phyloP scores from a whole-genome alignment of 2,797 vertebrate species.

The Lerista edwardsae region DNA sequence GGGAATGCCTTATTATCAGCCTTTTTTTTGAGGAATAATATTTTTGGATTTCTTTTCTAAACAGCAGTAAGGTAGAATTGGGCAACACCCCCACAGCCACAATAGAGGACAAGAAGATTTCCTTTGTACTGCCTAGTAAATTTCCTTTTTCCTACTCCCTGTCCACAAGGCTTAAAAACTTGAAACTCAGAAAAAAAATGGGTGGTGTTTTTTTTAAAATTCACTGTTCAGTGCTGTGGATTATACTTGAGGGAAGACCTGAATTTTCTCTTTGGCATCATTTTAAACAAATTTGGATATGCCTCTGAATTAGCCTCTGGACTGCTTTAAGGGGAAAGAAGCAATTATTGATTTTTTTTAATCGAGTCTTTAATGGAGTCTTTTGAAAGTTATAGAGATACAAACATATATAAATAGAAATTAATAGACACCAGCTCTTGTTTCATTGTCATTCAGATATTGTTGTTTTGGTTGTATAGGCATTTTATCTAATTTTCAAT shows the following conservation, averaged over 20 bases:
- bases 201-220: constrained; percentile 78
- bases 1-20: constrained; percentile 61
- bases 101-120: constrained; percentile 89
- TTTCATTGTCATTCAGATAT: constrained; percentile 41
- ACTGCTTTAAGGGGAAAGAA: constrained; percentile 51
- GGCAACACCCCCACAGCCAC: constrained; percentile 87
- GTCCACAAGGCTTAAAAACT: constrained; percentile 86
- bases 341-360: constrained; percentile 67
- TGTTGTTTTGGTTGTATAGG: constrained; percentile 59
- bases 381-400: constrained; percentile 51
- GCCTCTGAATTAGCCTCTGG: constrained; percentile 32
- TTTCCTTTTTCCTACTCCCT: constrained; percentile 91
- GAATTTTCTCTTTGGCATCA: constrained; percentile 65
- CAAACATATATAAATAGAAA: constrained; percentile 35
- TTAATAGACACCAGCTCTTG: constrained; percentile 43
- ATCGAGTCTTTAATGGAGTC: no score
- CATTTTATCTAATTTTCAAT: not conserved
- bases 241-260: constrained; percentile 67
- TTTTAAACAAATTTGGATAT: constrained; percentile 59
- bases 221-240: constrained; percentile 75
- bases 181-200: constrained; percentile 84
- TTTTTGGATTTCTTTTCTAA: constrained; percentile 79
- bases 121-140: constrained; percentile 88
- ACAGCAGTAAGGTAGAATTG: constrained; percentile 82
- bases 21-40: constrained; percentile 52